Percentiles rank a stretch among this genome's conserved stretches.
These are phyloP conservation scores for Macrobrachium rosenbergii DNA, from an alignment of 1,140 invertebrate genomes.

Conservation along the genomic window DNA sequence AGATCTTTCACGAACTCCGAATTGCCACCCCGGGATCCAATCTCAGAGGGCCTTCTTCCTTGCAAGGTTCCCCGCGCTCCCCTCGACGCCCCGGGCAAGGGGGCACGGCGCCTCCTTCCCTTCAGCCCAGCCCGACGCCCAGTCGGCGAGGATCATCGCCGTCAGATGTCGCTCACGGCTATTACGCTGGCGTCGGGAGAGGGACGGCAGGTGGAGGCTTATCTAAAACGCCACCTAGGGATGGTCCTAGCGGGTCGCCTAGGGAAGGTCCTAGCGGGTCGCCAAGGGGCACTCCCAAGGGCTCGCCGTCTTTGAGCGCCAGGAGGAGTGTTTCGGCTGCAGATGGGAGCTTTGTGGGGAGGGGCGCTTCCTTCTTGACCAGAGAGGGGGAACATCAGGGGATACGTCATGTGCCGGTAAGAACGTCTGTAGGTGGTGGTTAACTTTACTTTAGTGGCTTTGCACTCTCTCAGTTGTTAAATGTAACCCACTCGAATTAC, in stretches of 20 bases:
- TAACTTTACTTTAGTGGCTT: too few relatives aligned
- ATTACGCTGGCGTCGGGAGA: not conserved
- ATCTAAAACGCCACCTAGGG: not conserved
- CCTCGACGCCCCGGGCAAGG: constrained; percentile 47
- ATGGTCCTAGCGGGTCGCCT: constrained; percentile 14
- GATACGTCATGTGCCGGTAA: too few relatives aligned
- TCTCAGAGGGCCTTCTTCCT: constrained; percentile 32
- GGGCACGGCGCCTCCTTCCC: constrained; percentile 54
- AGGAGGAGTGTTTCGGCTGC: too few relatives aligned
- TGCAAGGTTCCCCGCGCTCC: constrained; percentile 50
- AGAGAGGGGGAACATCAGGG: too few relatives aligned
- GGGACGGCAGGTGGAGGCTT: not conserved
- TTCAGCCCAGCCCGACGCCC: constrained; percentile 46
- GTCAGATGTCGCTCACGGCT: not conserved
- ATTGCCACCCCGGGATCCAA: constrained; percentile 1
- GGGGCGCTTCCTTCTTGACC: too few relatives aligned
- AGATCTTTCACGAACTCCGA: constrained; percentile 59
- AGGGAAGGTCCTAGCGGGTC: constrained; percentile 21
- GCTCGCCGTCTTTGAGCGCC: too few relatives aligned
- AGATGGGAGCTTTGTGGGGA: too few relatives aligned
- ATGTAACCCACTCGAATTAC: too few relatives aligned
- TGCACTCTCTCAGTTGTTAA: too few relatives aligned
- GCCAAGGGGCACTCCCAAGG: constrained; percentile 25
- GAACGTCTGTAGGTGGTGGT: too few relatives aligned
- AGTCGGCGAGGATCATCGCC: constrained; percentile 20